phyloP scores from a whole-genome alignment of 64 coral and sea anemone species.

The Actinia tenebrosa region DNA sequence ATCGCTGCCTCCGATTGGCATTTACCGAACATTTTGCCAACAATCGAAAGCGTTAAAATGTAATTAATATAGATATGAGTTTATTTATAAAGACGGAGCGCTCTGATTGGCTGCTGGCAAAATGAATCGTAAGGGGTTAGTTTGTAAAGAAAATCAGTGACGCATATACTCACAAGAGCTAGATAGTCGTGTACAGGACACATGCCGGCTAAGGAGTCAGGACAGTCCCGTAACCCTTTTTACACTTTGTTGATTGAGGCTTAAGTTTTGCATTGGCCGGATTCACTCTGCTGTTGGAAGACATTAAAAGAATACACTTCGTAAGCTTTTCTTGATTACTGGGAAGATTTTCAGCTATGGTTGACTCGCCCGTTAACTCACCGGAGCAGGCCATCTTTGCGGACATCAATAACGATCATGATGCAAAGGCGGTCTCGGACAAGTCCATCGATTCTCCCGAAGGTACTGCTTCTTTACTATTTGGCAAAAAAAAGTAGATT shows the following conservation, averaged over 20 bases:
- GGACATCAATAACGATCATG: conserved; percentile 82
- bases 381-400: conserved; percentile 51
- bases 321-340: conserved; percentile 28
- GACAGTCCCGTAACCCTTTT: conserved; percentile 12
- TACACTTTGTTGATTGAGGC: conserved; percentile 71
- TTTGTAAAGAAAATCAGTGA: conserved; percentile 88
- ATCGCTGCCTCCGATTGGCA: conserved; percentile 82
- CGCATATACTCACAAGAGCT: conserved; percentile 74
- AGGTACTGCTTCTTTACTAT: conserved; percentile 56
- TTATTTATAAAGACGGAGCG: conserved; percentile 86
- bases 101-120: conserved; percentile 85
- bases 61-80: conserved; percentile 99
- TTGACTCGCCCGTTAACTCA: conserved; percentile 72
- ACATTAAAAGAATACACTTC: conserved; percentile 33
- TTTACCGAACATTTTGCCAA: conserved; percentile 92
- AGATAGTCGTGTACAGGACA: conserved; percentile 24
- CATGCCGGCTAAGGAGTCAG: conserved; percentile 46
- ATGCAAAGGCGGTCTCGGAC: conserved; percentile 59
- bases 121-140: conserved; percentile 72
- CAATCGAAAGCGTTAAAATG: conserved; percentile 99
- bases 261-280: conserved; percentile 23
- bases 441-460: conserved; percentile 66
- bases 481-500: conserved; percentile 59
- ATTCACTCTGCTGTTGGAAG: conserved; percentile 12
- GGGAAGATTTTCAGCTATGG: conserved; percentile 52